Percentiles rank a stretch among this genome's conserved stretches.
phyloP scores from a whole-genome alignment of 2,797 vertebrate species.

The Scleropages formosus region DNA sequence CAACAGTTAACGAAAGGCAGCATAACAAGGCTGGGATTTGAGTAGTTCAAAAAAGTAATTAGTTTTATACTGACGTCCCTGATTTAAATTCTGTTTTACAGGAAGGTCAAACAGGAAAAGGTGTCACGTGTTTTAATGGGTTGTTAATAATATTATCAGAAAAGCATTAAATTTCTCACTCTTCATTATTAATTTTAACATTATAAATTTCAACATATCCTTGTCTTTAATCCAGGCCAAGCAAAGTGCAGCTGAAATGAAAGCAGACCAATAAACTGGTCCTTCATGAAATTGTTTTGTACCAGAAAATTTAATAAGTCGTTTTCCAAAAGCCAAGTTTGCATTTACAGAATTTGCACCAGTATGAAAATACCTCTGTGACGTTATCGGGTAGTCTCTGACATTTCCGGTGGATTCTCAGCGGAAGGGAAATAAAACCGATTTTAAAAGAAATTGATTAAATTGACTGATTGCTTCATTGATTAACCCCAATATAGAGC shows the following conservation, averaged over 20 bases:
- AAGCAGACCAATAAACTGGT: neutral
- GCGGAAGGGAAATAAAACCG: neutral
- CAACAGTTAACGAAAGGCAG: constrained; percentile 45
- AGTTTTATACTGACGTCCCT: neutral
- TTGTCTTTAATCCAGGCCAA: too few relatives aligned
- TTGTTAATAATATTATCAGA: constrained; percentile 5
- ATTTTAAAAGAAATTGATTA: neutral
- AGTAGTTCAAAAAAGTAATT: constrained; percentile 59
- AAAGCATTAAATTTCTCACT: constrained; percentile 8
- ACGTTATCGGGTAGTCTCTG: too few relatives aligned
- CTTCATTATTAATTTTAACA: constrained; percentile 1
- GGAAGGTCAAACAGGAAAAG: neutral
- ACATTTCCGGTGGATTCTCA: neutral
- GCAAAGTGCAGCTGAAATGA: too few relatives aligned
- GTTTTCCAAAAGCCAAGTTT: too few relatives aligned
- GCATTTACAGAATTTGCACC: too few relatives aligned
- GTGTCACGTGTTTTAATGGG: neutral
- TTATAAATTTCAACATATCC: too few relatives aligned
- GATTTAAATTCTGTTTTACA: constrained; percentile 1
- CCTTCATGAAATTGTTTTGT: neutral
- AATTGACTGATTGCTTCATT: too few relatives aligned
- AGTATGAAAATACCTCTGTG: too few relatives aligned
- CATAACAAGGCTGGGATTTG: constrained; percentile 52
- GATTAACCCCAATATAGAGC: too few relatives aligned
- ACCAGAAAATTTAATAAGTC: neutral